These are phyloP conservation scores for Agrochola circellaris DNA, from an alignment of 2,888 invertebrate genomes.

Conservation along the genomic window DNA sequence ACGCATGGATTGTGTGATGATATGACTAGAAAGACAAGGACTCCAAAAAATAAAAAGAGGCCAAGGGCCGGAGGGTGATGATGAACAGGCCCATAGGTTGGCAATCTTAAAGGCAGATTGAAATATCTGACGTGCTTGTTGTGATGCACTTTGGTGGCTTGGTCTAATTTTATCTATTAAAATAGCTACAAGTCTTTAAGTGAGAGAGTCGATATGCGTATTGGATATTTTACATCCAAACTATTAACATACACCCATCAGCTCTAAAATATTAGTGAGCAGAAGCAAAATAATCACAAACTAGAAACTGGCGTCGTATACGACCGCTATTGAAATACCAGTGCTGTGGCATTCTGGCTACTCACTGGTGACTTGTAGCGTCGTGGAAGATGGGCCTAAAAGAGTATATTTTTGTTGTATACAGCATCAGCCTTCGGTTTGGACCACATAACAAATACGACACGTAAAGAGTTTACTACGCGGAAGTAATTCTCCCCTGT, in stretches of 20 bases:
- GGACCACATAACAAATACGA: slow-evolving; percentile 36
- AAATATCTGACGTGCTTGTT: background rate
- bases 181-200: background rate
- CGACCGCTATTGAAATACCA: background rate
- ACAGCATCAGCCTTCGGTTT: slow-evolving; percentile 15
- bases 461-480: slow-evolving; percentile 43
- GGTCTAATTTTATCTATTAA: too few species aligned
- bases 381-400: background rate
- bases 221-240: slow-evolving; percentile 2
- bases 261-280: background rate
- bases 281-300: background rate
- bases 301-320: background rate
- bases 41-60: background rate
- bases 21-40: background rate
- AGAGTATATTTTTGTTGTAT: too few species aligned
- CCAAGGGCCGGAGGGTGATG: too few species aligned
- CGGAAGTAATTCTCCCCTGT: slow-evolving; percentile 37
- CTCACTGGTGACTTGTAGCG: background rate
- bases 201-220: background rate
- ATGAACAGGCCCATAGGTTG: background rate
- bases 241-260: background rate
- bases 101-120: too few species aligned
- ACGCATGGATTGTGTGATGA: background rate
- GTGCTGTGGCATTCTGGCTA: background rate
- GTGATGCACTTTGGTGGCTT: background rate